These are phyloP conservation scores for Lagopus leucura DNA, from an alignment of 2,113 vertebrate species.

Conservation along the genomic window DNA sequence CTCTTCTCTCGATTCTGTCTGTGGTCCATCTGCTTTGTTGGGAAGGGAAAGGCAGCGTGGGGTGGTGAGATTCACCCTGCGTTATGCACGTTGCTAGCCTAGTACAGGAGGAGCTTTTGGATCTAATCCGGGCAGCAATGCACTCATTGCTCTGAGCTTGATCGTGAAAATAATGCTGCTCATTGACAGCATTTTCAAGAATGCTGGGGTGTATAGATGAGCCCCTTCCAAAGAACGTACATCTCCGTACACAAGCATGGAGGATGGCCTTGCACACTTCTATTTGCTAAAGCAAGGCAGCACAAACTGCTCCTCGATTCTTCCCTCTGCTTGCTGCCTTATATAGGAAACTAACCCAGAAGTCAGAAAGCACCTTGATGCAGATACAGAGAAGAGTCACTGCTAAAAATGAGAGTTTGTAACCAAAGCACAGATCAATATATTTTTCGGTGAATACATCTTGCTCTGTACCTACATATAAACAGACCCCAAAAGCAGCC, in stretches of 20 bases:
- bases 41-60: background rate
- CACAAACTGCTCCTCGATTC: background rate
- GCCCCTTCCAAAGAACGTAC: background rate
- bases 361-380: background rate
- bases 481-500: background rate
- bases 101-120: background rate
- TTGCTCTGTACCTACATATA: background rate
- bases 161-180: background rate
- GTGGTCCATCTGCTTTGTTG: conserved; percentile 15
- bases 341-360: background rate
- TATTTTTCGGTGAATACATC: background rate
- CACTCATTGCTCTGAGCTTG: background rate
- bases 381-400: background rate
- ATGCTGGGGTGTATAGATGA: background rate
- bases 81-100: background rate
- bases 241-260: background rate
- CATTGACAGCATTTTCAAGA: background rate
- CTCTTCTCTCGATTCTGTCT: background rate
- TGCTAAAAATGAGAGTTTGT: accelerated
- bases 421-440: background rate
- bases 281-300: background rate
- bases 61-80: background rate
- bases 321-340: background rate
- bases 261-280: background rate
- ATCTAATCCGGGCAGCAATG: background rate